Evolutionary conservation across 2,797 vertebrate species (phyloP), one percentile per base, ranked within the genome.

Genomic region (Siniperca obscura): DNA sequence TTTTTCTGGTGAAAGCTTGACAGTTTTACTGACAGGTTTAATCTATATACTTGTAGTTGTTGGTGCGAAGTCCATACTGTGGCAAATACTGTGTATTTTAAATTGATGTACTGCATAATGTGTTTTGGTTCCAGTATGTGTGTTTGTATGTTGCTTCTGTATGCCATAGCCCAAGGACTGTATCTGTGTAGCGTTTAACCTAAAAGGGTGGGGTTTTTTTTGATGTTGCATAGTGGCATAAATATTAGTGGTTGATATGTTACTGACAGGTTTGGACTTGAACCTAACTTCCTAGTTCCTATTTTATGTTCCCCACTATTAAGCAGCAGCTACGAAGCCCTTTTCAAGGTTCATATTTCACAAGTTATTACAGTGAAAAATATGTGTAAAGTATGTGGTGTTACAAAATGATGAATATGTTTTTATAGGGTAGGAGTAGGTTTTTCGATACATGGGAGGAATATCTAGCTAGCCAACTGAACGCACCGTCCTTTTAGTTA

Each of bases 251-350:
- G 42, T n/a, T 27, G 11, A 34, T 57, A 48, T n/a, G 30, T 55
- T 36, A 36, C 48, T 27, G 8, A 67, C 71, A 76, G 7, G 72
- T 80, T 46, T 55, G 40, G 48, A 76, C 56, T 76, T 71, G 55
- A 64, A 50, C 21, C 25, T 38, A 19, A 38, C 38, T 3, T 36
- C 36, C 36, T 42, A 56, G 14, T 70, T 76, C n/a, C 42, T 11
- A 16, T 36, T 42, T 64, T 6, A 34, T 48, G 36, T 46, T 53
- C 21, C 14, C 22, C 38, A 5, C 27, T 46, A 34, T 36, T 60
- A 36, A 61, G 14, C 25, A 36, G 21, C 38, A 53, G 56, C 36
- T 30, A 25, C 27, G 42, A 42, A 52, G 17, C 19, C 3, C 36
- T 44, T 69, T 44, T 57, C 10, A 56, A 42, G 40, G 44, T 2